Conservation (phyloP, 1,140 invertebrate species). For the Drosophila kepulauana region DNA sequence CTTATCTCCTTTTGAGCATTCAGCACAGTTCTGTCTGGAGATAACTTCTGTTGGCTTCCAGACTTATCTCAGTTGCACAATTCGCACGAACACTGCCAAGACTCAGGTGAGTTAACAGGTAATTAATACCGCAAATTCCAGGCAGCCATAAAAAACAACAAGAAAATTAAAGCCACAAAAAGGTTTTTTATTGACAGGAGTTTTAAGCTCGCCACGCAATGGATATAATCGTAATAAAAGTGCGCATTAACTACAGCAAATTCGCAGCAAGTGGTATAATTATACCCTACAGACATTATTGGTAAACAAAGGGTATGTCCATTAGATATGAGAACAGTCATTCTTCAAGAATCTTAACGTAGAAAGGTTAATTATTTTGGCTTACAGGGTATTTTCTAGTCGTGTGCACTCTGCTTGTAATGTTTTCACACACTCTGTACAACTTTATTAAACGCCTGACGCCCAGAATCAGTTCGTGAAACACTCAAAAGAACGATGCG, state of each 20-base stretch:
- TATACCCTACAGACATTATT: constrained; percentile 8
- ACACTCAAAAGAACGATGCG: constrained; percentile 24
- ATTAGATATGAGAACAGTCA: not conserved
- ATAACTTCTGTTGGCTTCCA: constrained; percentile 16
- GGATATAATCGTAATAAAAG: constrained; percentile 33
- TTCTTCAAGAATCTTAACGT: too few relatives aligned
- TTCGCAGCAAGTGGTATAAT: constrained; percentile 34
- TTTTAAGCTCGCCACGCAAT: constrained; percentile 14
- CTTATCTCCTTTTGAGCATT: not conserved
- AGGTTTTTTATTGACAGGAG: constrained; percentile 43
- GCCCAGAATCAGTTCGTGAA: constrained; percentile 17
- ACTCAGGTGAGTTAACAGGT: constrained; percentile 41
- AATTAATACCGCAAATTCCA: constrained; percentile 46
- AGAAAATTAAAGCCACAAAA: constrained; percentile 22
- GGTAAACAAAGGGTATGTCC: not conserved
- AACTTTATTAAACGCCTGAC: constrained; percentile 25
- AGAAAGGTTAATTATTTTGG: too few relatives aligned
- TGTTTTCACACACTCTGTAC: constrained; percentile 11
- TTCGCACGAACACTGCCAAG: constrained; percentile 7
- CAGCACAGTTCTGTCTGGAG: not conserved
- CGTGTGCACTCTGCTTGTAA: not conserved
- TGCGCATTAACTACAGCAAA: constrained; percentile 43
- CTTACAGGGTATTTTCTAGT: constrained; percentile 5
- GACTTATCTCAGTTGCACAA: constrained; percentile 25
- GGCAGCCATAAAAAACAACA: constrained; percentile 35